These are phyloP conservation scores for Ceriagrion tenellum DNA, from an alignment of 2,888 invertebrate species.

Conservation along the genomic window DNA sequence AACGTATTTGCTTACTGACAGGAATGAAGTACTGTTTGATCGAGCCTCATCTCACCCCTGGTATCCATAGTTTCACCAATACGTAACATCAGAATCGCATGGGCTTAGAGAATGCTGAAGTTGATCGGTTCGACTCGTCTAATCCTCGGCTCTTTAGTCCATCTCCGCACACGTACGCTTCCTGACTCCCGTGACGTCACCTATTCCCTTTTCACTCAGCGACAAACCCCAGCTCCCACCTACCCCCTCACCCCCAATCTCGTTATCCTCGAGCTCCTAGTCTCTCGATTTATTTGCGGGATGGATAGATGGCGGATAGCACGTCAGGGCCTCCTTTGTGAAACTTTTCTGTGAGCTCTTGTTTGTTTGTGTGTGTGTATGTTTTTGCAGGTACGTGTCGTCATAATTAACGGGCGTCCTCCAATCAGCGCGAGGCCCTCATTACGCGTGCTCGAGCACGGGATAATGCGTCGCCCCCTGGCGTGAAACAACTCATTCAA, in stretches of 20 bases:
- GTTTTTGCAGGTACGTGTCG: neutral
- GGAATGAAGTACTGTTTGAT: too few relatives aligned
- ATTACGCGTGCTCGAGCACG: constrained; percentile 12
- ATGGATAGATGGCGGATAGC: neutral
- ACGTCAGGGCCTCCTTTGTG: neutral
- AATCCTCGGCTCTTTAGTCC: too few relatives aligned
- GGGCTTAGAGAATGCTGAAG: too few relatives aligned
- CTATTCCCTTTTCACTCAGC: too few relatives aligned
- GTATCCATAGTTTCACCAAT: too few relatives aligned
- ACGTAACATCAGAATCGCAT: too few relatives aligned
- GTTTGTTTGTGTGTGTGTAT: neutral
- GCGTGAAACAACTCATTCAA: neutral
- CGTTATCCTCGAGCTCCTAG: neutral
- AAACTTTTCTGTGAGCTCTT: neutral
- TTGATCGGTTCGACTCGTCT: too few relatives aligned
- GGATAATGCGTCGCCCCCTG: neutral
- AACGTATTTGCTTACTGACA: too few relatives aligned
- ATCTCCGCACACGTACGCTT: too few relatives aligned
- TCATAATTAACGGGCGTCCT: constrained; percentile 16
- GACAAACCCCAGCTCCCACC: too few relatives aligned
- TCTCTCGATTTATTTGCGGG: neutral
- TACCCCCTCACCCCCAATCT: neutral
- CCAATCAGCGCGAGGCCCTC: neutral
- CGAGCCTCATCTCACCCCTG: too few relatives aligned
- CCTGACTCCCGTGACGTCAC: too few relatives aligned